phyloP scores from a whole-genome alignment of 2,797 vertebrate species.

The Sebastes glaucus region DNA sequence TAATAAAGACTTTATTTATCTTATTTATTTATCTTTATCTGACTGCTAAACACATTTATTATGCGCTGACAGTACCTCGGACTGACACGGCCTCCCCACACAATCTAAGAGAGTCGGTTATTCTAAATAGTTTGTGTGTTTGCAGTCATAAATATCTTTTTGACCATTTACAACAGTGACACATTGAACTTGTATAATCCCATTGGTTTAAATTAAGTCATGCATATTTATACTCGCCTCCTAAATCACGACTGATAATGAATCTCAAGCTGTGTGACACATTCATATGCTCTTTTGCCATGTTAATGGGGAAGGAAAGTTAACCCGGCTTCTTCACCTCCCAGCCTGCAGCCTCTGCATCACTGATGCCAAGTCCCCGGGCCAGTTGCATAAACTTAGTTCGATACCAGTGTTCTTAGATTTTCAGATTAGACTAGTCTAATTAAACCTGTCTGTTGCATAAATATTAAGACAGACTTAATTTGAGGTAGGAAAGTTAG shows the following conservation, averaged over 20 bases:
- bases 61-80: background rate
- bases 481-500: no score
- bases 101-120: no score
- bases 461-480: no score
- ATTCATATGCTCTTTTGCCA: background rate
- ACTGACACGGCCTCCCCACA: background rate
- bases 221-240: background rate
- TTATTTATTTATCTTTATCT: conserved; percentile 1
- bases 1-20: conserved; percentile 10
- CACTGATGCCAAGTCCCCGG: conserved; percentile 78
- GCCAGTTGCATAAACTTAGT: conserved; percentile 71
- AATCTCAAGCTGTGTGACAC: background rate
- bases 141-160: background rate
- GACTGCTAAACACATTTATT: background rate
- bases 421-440: no score
- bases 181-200: background rate
- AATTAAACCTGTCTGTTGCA: no score
- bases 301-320: background rate
- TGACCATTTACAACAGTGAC: background rate
- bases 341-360: conserved; percentile 81
- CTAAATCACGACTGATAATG: background rate
- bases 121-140: background rate
- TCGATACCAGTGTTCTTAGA: no score
- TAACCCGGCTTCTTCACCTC: conserved; percentile 43
- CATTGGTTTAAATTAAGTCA: background rate